These are phyloP conservation scores for Phrynocephalus guinanensis DNA, from an alignment of 2,797 vertebrate genomes.

Conservation along the genomic window DNA sequence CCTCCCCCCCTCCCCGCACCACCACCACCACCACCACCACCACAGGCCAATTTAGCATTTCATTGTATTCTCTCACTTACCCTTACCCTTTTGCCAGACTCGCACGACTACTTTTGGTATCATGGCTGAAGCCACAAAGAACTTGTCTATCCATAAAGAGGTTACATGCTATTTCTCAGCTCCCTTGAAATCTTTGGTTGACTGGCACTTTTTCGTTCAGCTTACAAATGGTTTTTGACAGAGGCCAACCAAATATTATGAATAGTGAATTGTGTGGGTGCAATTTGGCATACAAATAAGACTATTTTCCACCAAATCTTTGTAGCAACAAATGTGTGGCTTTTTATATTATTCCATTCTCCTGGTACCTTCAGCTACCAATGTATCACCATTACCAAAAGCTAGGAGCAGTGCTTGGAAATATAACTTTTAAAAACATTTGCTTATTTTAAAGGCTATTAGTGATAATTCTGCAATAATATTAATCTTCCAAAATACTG, in stretches of 20 bases:
- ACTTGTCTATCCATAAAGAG: constrained; percentile 59
- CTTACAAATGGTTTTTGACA: constrained; percentile 49
- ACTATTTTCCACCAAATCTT: constrained; percentile 15
- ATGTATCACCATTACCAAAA: not conserved
- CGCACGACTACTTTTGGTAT: constrained; percentile 47
- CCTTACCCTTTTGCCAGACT: constrained; percentile 47
- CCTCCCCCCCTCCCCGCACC: constrained; percentile 37
- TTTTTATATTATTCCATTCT: not conserved
- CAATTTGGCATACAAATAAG: not conserved
- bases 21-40: too few relatives aligned
- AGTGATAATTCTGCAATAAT: too few relatives aligned
- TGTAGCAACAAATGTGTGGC: not conserved
- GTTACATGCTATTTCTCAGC: constrained; percentile 45
- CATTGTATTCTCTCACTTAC: constrained; percentile 70
- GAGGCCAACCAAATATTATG: not conserved
- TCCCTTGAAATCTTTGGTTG: constrained; percentile 32
- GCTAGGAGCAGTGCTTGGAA: not conserved
- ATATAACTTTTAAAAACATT: not conserved
- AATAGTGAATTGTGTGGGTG: not conserved
- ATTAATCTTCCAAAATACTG: too few relatives aligned
- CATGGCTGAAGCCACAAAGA: constrained; percentile 65
- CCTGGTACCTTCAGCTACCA: not conserved
- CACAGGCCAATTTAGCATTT: constrained; percentile 65
- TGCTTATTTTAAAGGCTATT: too few relatives aligned
- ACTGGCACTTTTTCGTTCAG: constrained; percentile 40